phyloP scores from a whole-genome alignment of 2,888 invertebrate genomes.

The Pachliopta kotzebuea region DNA sequence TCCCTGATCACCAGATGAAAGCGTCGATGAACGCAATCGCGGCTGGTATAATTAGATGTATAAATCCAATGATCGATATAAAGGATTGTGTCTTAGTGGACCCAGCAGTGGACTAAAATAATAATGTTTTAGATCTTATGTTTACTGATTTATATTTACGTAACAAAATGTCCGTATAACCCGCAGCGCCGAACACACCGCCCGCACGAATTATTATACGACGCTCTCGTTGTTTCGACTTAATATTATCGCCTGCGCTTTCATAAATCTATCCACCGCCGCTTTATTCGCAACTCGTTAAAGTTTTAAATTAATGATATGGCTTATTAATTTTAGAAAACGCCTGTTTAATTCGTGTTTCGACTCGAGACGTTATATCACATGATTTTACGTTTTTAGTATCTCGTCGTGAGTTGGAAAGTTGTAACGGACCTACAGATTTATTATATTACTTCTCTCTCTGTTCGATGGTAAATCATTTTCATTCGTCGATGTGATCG shows the following conservation, averaged over 20 bases:
- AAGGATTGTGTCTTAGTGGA: no score
- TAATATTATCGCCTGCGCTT: conserved; percentile 51
- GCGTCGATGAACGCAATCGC: no score
- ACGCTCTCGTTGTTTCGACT: conserved; percentile 40
- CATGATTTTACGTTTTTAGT: conserved; percentile 17
- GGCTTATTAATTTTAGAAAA: conserved; percentile 75
- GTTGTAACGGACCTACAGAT: conserved; percentile 6
- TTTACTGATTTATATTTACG: no score
- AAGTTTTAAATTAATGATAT: conserved; percentile 71
- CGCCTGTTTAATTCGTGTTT: conserved; percentile 59
- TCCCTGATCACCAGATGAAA: no score
- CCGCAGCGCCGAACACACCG: conserved; percentile 20
- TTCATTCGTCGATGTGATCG: no score
- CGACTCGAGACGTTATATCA: conserved; percentile 22
- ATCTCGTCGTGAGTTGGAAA: conserved; percentile 8
- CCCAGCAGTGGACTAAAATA: no score
- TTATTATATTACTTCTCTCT: not conserved
- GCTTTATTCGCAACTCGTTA: conserved; percentile 76
- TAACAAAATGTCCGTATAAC: no score
- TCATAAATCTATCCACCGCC: conserved; percentile 67
- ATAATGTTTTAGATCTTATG: no score
- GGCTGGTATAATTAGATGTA: no score
- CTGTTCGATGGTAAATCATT: not conserved
- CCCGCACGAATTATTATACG: conserved; percentile 38
- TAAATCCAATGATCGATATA: no score